Evolutionary conservation across 2,113 vertebrate genomes (phyloP).

Genomic region (Enhydra lutris): DNA sequence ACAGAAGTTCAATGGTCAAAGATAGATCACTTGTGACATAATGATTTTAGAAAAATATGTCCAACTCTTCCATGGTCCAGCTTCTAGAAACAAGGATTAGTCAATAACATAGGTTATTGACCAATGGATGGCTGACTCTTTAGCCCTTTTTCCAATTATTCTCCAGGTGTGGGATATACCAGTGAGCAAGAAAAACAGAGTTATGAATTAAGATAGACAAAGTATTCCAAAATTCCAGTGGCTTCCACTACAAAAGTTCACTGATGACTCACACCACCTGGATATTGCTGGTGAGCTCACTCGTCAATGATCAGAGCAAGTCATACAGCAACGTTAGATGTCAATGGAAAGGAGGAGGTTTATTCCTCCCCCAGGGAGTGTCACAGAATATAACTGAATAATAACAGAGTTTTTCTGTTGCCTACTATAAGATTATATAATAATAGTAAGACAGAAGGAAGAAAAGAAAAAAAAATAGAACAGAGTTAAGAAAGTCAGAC

Average conservation of each 20-base stretch:
- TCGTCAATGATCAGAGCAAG: neutral
- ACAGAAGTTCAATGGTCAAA: neutral
- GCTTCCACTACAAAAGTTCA: neutral
- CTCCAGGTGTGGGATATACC: neutral
- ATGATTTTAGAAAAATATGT: neutral
- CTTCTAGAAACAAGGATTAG: neutral
- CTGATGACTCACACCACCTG: neutral
- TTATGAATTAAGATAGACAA: neutral
- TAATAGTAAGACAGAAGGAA: neutral
- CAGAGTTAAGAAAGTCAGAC: neutral
- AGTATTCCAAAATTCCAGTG: neutral
- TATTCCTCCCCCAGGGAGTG: neutral
- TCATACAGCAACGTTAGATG: neutral
- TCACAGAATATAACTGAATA: neutral
- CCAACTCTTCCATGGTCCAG: neutral
- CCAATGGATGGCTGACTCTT: neutral
- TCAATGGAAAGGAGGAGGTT: neutral
- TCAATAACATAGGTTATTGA: neutral
- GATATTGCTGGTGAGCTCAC: neutral
- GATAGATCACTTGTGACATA: neutral
- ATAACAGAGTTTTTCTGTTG: neutral
- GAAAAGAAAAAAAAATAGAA: neutral
- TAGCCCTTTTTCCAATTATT: neutral
- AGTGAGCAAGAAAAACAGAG: neutral
- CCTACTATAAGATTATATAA: neutral